Evolutionary conservation across 2,797 vertebrate species (phyloP).

Genomic region (Cheirogaleus major): DNA sequence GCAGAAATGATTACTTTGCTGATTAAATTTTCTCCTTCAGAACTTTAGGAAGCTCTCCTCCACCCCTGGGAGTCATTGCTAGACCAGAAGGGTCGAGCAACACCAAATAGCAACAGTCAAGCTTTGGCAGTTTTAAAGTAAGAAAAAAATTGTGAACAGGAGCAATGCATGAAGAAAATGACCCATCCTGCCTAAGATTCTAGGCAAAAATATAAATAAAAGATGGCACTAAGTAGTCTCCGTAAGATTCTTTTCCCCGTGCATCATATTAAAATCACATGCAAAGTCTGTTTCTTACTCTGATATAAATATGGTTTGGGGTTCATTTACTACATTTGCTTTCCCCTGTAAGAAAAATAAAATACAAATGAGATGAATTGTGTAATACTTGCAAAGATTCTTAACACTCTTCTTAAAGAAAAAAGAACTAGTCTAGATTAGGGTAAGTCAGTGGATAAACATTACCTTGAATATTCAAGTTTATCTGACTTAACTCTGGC

Average conservation of each 20-base stretch:
- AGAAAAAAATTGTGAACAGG: constrained; percentile 48
- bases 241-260: neutral
- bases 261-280: constrained; percentile 7
- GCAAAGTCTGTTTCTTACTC: constrained; percentile 20
- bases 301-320: neutral
- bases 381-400: neutral
- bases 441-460: neutral
- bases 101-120: constrained; percentile 49
- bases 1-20: constrained; percentile 79
- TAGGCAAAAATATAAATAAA: constrained; percentile 57
- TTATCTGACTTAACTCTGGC: neutral
- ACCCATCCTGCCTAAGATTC: constrained; percentile 43
- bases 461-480: neutral
- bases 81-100: constrained; percentile 61
- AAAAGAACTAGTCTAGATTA: neutral
- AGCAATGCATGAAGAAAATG: constrained; percentile 1
- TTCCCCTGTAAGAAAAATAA: neutral
- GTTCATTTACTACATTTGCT: neutral
- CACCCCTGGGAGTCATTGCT: constrained; percentile 54
- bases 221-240: constrained; percentile 24
- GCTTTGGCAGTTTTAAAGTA: constrained; percentile 48
- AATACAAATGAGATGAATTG: neutral
- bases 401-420: neutral
- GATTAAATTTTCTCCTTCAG: constrained; percentile 77
- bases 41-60: constrained; percentile 71